Evolutionary conservation across 2,888 invertebrate genomes (phyloP).

Genomic region (Alloscopus bannaensis): DNA sequence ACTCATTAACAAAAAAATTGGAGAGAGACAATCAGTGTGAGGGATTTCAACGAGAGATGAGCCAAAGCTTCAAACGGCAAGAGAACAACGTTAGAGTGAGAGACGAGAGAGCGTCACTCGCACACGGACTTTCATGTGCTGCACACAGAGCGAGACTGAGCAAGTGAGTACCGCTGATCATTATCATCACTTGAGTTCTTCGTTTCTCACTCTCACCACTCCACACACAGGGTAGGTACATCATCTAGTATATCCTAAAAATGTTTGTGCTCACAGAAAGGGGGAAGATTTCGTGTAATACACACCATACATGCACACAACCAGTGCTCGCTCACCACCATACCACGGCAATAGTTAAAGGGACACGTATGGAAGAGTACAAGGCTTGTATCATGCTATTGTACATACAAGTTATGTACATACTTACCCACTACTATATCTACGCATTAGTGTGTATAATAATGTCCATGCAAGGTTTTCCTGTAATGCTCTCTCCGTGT

Average conservation of each 20-base stretch:
- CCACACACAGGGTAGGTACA: background rate
- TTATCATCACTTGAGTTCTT: constrained; percentile 3
- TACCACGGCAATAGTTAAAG: background rate
- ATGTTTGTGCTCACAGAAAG: no score
- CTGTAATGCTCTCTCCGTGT: background rate
- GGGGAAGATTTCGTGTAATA: background rate
- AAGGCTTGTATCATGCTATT: background rate
- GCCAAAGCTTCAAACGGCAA: background rate
- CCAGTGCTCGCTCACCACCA: background rate
- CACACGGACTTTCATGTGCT: constrained; percentile 5
- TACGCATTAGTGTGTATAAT: no score
- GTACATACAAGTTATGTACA: constrained; percentile 5
- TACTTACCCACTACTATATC: background rate
- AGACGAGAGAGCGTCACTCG: background rate
- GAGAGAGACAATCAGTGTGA: constrained; percentile 5
- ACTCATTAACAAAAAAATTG: constrained; percentile 22
- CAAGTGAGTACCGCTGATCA: constrained; percentile 8
- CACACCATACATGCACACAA: constrained; percentile 1
- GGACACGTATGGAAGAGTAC: background rate
- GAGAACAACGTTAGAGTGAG: background rate
- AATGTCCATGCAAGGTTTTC: no score
- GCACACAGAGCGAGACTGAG: background rate
- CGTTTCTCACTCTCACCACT: background rate
- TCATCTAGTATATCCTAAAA: background rate
- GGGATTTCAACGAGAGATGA: background rate